These are phyloP conservation scores for Holothuria scabra DNA, from an alignment of 53 echinoderm and acorn worm species.

Conservation along the genomic window DNA sequence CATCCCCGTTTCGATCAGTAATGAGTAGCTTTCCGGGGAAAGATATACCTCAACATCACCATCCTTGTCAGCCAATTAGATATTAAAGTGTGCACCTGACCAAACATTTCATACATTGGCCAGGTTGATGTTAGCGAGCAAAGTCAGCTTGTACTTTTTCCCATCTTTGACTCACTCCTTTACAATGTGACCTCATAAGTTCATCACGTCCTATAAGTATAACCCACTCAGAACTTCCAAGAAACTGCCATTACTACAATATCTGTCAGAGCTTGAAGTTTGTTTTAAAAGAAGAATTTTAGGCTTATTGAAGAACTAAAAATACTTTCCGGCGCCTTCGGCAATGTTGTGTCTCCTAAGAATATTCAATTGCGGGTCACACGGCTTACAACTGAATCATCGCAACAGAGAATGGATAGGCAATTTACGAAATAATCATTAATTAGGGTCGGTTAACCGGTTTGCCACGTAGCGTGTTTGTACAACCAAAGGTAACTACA, in stretches of 20 bases:
- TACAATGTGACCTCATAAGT: conserved; percentile 37
- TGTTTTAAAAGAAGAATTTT: not conserved
- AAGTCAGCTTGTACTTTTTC: no score
- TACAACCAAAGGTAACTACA: not conserved
- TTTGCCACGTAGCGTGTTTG: conserved; percentile 35
- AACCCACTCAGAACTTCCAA: conserved; percentile 17
- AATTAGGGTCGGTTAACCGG: conserved; percentile 44
- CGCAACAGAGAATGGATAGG: not conserved
- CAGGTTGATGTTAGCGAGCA: no score
- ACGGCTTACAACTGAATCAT: conserved; percentile 31
- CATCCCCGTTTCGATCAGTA: no score
- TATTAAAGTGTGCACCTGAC: no score
- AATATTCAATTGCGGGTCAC: conserved; percentile 29
- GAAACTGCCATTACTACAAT: conserved; percentile 2
- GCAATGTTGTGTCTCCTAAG: not conserved
- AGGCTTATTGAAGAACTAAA: conserved; percentile 26
- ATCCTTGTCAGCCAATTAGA: no score
- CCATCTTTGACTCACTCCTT: conserved; percentile 7
- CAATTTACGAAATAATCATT: conserved; percentile 24
- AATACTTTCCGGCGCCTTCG: conserved; percentile 40
- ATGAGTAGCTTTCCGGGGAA: no score
- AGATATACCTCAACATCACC: no score
- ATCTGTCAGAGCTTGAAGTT: not conserved
- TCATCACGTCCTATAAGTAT: not conserved
- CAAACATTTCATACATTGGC: no score